Conservation (phyloP, 2,797 vertebrate genomes). For the Parauchenoglanis ngamensis region DNA sequence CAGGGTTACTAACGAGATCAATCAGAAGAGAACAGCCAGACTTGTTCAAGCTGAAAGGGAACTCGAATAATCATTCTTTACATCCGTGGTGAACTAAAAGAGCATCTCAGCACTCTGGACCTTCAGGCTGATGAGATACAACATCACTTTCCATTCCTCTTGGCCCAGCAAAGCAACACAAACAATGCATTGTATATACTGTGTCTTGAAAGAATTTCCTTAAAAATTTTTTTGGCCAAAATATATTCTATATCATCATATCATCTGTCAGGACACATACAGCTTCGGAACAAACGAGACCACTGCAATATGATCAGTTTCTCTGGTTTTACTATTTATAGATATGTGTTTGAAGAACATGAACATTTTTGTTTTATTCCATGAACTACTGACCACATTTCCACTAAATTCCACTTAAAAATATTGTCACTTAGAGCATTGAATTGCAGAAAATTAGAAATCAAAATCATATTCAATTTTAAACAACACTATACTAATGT, state of each 20-base stretch:
- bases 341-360: too few species aligned
- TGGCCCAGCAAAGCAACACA: background rate
- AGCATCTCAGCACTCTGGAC: background rate
- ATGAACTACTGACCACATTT: too few species aligned
- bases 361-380: too few species aligned
- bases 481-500: too few species aligned
- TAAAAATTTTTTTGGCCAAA: background rate
- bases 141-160: background rate
- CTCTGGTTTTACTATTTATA: too few species aligned
- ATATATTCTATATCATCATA: background rate
- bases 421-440: too few species aligned
- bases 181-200: too few species aligned
- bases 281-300: background rate
- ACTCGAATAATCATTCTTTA: background rate
- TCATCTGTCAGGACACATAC: background rate
- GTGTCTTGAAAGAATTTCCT: background rate
- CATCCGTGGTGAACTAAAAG: background rate
- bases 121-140: background rate
- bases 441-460: too few species aligned
- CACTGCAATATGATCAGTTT: too few species aligned
- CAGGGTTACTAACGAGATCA: background rate
- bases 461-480: too few species aligned
- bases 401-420: too few species aligned
- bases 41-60: background rate
- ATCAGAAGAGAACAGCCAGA: background rate